These are phyloP conservation scores for Apamea sordens DNA, from an alignment of 2,888 invertebrate species.

Conservation along the genomic window DNA sequence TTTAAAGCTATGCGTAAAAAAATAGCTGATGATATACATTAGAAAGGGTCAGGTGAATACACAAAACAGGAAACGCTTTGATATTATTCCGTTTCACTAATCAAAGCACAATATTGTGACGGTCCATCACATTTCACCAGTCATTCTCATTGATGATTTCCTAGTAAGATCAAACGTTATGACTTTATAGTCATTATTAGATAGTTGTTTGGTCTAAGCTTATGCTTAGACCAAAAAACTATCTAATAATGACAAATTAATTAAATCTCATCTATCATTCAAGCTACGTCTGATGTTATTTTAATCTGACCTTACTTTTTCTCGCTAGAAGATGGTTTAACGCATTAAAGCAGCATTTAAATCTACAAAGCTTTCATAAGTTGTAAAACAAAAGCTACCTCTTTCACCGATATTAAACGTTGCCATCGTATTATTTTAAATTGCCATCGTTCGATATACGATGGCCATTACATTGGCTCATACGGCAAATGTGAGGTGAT, in stretches of 20 bases:
- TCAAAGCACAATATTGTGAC: conserved; percentile 3
- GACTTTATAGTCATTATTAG: too few relatives aligned
- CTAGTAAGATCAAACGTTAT: background rate
- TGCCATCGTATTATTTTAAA: conserved; percentile 49
- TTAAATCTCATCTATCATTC: background rate
- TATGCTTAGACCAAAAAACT: background rate
- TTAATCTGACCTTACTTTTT: background rate
- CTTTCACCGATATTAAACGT: conserved; percentile 32
- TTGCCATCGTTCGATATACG: conserved; percentile 36
- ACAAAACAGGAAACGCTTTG: conserved; percentile 23
- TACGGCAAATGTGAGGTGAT: conserved; percentile 48
- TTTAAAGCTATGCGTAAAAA: background rate
- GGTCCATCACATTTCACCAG: conserved; percentile 16
- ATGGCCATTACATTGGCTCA: conserved; percentile 32
- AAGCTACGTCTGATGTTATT: background rate
- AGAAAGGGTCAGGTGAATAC: background rate
- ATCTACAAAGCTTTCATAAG: conserved; percentile 4
- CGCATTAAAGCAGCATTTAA: background rate
- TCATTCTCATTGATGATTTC: conserved; percentile 29
- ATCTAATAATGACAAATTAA: background rate
- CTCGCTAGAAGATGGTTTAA: background rate
- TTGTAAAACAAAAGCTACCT: conserved; percentile 12
- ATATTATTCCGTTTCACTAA: conserved; percentile 4
- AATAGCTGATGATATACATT: background rate
- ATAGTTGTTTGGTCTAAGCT: too few relatives aligned